A percentile compares a stretch with the other conserved stretches of the same genome.
Evolutionary conservation across 2,113 vertebrate genomes (phyloP).

Genomic region (Sinocyclocheilus anophthalmus): DNA sequence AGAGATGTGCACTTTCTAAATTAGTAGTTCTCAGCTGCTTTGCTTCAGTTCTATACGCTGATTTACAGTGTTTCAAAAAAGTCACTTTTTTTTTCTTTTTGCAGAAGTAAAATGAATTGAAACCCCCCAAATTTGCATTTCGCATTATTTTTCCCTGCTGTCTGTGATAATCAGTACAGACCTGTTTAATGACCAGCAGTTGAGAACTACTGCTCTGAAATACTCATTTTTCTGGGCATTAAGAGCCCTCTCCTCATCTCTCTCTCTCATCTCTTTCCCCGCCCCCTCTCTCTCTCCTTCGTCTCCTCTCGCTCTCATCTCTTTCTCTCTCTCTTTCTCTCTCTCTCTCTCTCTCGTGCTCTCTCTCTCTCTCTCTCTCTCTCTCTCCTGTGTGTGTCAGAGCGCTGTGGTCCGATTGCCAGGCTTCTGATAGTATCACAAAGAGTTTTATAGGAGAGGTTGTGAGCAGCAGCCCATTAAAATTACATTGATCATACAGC

Average conservation of each 20-base stretch:
- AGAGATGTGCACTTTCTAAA: not conserved
- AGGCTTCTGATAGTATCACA: slow-evolving; percentile 1
- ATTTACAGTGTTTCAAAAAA: not conserved
- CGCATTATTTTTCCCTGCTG: not conserved
- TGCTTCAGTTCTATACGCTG: not conserved
- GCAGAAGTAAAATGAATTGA: too few species aligned
- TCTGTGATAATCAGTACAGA: not conserved
- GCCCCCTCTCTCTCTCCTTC: too few species aligned
- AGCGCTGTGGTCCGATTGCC: not conserved
- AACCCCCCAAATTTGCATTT: too few species aligned
- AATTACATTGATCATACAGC: not conserved
- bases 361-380: too few species aligned
- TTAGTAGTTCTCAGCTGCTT: not conserved
- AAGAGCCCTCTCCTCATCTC: not conserved
- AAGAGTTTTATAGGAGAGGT: slow-evolving; percentile 4
- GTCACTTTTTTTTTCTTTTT: not conserved
- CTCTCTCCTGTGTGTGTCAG: not conserved
- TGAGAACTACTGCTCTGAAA: not conserved
- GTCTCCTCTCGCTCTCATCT: too few species aligned
- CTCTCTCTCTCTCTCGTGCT: too few species aligned
- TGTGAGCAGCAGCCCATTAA: slow-evolving; percentile 20
- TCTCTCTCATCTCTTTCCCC: too few species aligned
- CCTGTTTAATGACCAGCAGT: not conserved
- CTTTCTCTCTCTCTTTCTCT: too few species aligned
- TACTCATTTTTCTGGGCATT: not conserved